phyloP scores from a whole-genome alignment of 1,140 invertebrate species.

The Capitella teleta region DNA sequence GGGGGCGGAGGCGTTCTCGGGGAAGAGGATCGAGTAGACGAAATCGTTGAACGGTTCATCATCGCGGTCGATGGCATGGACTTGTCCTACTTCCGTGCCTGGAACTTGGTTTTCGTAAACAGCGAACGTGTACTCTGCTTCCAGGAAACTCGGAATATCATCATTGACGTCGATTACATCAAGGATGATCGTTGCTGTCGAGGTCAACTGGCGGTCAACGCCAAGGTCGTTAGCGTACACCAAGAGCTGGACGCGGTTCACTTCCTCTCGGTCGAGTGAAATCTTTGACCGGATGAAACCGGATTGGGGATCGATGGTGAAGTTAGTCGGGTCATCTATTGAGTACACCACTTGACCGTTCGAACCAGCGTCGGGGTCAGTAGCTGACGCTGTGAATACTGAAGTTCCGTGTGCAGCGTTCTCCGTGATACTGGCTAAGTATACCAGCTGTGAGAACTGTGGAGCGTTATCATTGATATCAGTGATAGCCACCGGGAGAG shows the following conservation, averaged over 20 bases:
- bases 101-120: no score
- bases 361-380: slow-evolving; percentile 9
- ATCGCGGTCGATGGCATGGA: no score
- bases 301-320: slow-evolving; percentile 38
- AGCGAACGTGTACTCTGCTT: no score
- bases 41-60: no score
- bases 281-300: slow-evolving; percentile 74
- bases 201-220: slow-evolving; percentile 64
- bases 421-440: slow-evolving; percentile 76
- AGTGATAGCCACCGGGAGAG: no score
- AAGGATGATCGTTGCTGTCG: slow-evolving; percentile 52
- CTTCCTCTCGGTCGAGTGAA: slow-evolving; percentile 69
- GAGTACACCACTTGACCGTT: slow-evolving; percentile 3
- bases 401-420: slow-evolving; percentile 53
- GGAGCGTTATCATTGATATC: slow-evolving; percentile 95
- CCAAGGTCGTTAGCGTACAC: slow-evolving; percentile 74
- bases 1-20: no score
- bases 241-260: slow-evolving; percentile 63
- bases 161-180: slow-evolving; percentile 80
- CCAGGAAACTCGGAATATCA: no score
- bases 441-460: slow-evolving; percentile 80
- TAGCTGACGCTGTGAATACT: slow-evolving; percentile 6
- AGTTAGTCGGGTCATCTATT: slow-evolving; percentile 9
- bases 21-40: no score
- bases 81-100: no score